Conservation (phyloP, 1,140 invertebrate genomes). For the Theocolax elegans region DNA sequence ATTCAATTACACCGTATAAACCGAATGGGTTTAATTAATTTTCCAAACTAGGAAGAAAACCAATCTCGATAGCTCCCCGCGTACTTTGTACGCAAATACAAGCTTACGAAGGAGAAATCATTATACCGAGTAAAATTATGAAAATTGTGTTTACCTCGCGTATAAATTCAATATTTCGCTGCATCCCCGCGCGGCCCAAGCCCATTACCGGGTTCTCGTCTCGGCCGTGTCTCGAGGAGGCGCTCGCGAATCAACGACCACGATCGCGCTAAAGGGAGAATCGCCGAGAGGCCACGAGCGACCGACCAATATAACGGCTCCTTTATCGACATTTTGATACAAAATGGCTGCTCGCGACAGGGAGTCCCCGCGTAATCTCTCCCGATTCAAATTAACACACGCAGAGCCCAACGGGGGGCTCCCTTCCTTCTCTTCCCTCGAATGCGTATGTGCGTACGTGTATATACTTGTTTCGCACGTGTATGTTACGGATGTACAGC, state of each 20-base stretch:
- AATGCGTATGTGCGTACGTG: neutral
- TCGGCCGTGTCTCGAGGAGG: neutral
- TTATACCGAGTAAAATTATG: conserved; percentile 22
- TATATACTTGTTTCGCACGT: neutral
- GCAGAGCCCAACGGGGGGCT: conserved; percentile 58
- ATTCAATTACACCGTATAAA: neutral
- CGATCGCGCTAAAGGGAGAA: no score
- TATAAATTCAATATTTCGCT: conserved; percentile 24
- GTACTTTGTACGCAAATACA: no score
- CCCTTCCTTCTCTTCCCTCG: neutral
- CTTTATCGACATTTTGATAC: conserved; percentile 69
- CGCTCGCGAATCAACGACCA: neutral
- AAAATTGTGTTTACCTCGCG: neutral
- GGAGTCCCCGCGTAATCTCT: conserved; percentile 67
- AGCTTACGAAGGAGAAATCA: neutral
- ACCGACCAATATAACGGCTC: no score
- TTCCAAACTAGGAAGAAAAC: no score
- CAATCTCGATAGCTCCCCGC: no score
- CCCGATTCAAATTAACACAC: conserved; percentile 70
- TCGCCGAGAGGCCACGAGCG: no score
- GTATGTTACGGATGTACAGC: conserved; percentile 32
- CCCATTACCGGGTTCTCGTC: conserved; percentile 27
- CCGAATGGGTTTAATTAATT: neutral
- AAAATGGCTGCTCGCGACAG: conserved; percentile 67
- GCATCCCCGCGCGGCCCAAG: neutral